These are phyloP conservation scores for Heterodera filipjevi DNA, from an alignment of 2,888 invertebrate genomes.

Conservation along the genomic window DNA sequence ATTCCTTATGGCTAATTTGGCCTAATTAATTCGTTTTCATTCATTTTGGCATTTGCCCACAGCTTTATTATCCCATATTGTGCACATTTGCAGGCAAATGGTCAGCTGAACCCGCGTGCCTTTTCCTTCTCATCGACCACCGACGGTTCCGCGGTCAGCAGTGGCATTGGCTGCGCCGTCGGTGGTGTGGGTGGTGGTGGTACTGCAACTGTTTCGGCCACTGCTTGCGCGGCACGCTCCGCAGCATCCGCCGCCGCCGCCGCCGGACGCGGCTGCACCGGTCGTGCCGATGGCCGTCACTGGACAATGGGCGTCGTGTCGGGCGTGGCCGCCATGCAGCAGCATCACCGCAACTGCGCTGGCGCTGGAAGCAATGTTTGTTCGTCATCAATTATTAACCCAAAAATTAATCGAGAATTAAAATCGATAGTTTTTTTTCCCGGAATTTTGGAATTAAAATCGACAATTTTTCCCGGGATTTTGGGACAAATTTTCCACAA, in stretches of 20 bases:
- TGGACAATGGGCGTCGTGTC: constrained; percentile 23
- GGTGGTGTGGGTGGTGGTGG: background rate
- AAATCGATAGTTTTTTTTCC: too few species aligned
- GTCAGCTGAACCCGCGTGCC: constrained; percentile 34
- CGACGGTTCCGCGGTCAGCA: background rate
- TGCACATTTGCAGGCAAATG: constrained; percentile 24
- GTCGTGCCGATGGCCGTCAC: constrained; percentile 17
- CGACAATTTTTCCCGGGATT: too few species aligned
- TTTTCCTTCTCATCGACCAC: constrained; percentile 27
- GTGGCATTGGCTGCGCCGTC: background rate
- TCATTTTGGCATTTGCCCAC: too few species aligned
- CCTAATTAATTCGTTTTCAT: background rate
- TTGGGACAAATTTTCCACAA: too few species aligned
- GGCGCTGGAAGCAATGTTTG: background rate
- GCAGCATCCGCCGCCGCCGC: background rate
- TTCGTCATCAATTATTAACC: too few species aligned
- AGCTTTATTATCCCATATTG: too few species aligned
- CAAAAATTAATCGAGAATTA: too few species aligned
- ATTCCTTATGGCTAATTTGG: background rate
- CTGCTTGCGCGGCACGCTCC: background rate
- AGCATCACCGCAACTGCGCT: background rate
- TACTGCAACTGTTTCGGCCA: background rate
- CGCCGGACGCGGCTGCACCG: constrained; percentile 14
- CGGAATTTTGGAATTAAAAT: too few species aligned
- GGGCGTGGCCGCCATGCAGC: constrained; percentile 11